phyloP scores from a whole-genome alignment of 2,113 vertebrate genomes.

The Chlorodrepanis virens region DNA sequence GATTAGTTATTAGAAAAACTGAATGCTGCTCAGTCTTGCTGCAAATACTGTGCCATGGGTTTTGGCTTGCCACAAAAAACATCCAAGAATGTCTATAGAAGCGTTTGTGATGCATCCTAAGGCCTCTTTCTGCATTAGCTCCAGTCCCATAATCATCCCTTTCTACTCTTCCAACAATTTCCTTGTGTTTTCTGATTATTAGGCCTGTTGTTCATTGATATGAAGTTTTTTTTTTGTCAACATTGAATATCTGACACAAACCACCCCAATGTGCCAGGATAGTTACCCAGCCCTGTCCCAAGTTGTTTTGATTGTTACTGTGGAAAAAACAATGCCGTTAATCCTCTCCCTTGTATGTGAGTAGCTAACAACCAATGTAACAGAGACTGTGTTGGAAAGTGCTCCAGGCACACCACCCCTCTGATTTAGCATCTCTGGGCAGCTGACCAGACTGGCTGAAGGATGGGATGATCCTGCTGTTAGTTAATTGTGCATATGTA shows the following conservation, averaged over 20 bases:
- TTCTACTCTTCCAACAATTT: neutral
- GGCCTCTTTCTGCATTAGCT: neutral
- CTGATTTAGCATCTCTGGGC: conserved; percentile 56
- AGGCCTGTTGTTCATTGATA: neutral
- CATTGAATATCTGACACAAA: neutral
- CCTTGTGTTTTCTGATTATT: neutral
- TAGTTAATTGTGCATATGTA: conserved; percentile 45
- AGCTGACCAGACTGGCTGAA: conserved; percentile 61
- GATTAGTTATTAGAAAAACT: neutral
- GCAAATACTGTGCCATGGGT: neutral
- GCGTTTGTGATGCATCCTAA: neutral
- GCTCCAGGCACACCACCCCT: conserved; percentile 22
- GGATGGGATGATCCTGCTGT: conserved; percentile 41
- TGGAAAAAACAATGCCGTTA: neutral
- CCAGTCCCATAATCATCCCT: neutral
- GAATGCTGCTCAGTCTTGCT: neutral
- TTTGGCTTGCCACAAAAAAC: neutral
- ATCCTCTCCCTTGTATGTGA: neutral
- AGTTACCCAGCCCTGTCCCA: neutral
- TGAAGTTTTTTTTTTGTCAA: neutral
- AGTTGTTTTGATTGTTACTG: neutral
- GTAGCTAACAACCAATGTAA: neutral
- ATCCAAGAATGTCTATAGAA: neutral
- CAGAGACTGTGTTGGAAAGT: conserved; percentile 1
- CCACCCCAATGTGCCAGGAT: neutral